Evolutionary conservation across 2,797 vertebrate species (phyloP), one percentile per base, ranked within the genome.

Genomic region (Tragelaphus eurycerus): DNA sequence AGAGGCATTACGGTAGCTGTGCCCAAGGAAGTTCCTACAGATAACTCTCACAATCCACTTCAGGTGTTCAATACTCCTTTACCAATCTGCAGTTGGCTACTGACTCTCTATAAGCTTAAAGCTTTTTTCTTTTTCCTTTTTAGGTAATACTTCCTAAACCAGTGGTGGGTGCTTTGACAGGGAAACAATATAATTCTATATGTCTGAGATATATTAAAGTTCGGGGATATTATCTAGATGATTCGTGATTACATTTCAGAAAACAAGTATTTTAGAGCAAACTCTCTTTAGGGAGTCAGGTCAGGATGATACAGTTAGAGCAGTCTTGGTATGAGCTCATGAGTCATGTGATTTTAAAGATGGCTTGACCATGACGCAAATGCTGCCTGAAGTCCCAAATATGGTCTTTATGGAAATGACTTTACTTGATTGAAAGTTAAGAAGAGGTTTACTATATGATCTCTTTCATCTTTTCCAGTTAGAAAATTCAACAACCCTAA

Each of bases 301-400:
- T 57, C 54, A 78, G 74, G 86, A 82, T 85, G 67, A 84, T 71
- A 95, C 9, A 11, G 5, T 57, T 84, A 85, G 60, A 92, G 55
- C 54, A 91, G 7, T 59, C 48, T 48, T 48, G 48, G 48, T 48
- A 48, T 48, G 48, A 71, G 86, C 11, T 64, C 78, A 64, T 79
- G 38, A 94, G 29, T 81, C 43, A 84, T 19, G 29, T 93, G 52
- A 93, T 59, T 89, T 95, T 89, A 96, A 86, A 94, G 60, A 93
- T n/a, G 48, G 67, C 71, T 96, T 12, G 79, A 55, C 50, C 12
- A 94, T 86, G 81, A 94, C 76, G 95, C 31, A 95, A 96, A 97
- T 60, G 54, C 27, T 64, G 94, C 23, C 38, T 23, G 29, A 89
- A 91, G n/a, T 31, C 64, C 93, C 79, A 96, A 60, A 67, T 55